phyloP scores from a whole-genome alignment of 2,797 vertebrate genomes.

The Crocidura indochinensis region DNA sequence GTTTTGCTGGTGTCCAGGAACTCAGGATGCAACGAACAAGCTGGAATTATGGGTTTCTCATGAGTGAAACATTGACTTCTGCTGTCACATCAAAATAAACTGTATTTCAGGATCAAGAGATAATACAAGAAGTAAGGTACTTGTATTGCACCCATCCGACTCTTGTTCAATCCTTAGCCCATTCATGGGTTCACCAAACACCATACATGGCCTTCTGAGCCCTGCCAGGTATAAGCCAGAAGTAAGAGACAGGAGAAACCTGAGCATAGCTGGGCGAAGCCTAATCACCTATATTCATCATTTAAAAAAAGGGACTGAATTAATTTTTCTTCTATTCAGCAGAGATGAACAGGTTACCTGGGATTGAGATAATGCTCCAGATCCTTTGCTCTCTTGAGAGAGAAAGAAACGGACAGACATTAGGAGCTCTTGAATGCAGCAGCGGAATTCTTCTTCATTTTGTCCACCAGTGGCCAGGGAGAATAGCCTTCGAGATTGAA shows the following conservation, averaged over 20 bases:
- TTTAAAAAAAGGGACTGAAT: neutral
- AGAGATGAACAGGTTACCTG: constrained; percentile 91
- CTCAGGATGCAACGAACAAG: neutral
- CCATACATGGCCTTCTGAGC: too few species aligned
- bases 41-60: neutral
- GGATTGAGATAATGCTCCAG: constrained; percentile 94
- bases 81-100: neutral
- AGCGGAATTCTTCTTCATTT: constrained; percentile 98
- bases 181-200: too few species aligned
- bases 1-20: neutral
- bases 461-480: constrained; percentile 97
- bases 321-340: neutral
- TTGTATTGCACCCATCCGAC: too few species aligned
- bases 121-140: too few species aligned
- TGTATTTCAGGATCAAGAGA: too few species aligned
- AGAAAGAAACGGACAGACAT: constrained; percentile 99
- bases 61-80: neutral
- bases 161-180: too few species aligned
- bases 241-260: too few species aligned
- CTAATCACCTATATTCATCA: too few species aligned
- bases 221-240: too few species aligned
- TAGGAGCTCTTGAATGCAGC: constrained; percentile 97
- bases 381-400: constrained; percentile 96
- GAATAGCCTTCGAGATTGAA: constrained; percentile 97
- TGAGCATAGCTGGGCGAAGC: too few species aligned